Evolutionary conservation across 2,113 vertebrate species (phyloP), one percentile per base, ranked within the genome.

Genomic region (Eurystomus gularis): DNA sequence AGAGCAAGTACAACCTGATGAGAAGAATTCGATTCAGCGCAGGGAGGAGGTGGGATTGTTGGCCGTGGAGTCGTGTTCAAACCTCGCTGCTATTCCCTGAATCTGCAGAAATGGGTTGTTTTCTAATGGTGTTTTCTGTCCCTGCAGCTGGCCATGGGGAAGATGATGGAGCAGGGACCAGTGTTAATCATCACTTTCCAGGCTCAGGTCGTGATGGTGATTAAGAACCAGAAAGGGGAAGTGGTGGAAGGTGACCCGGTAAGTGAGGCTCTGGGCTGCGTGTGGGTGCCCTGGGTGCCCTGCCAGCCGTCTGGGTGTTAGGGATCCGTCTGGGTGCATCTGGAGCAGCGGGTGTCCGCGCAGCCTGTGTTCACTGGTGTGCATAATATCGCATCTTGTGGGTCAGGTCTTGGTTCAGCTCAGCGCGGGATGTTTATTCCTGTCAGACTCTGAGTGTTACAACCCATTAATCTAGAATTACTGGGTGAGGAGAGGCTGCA

Each of bases 141-240:
- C 29, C 81, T 82, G 35, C 97, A 99, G 99, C 92, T 99, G 95
- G 98, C 99, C 35, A 99, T 99, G 99, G 99, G 99, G 42, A 99
- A 99, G 98, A 99, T 99, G 98, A 99, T 99, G 99, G 99, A 99
- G 71, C 99, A 99, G 95, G 99, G 99, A 7, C 99, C 99, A 0
- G 99, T 99, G 33, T 95, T 99, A 68, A 99, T 99, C 55, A 98
- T 99, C 97, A 99, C 99, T 37, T 99, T 99, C 96, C 99, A 99
- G 95, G 99, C 99, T 66, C 99, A 99, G 97, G 80, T 99, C 7
- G 99, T 99, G 75, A 98, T 99, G 99, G 98, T 99, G 73, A 96
- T 99, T 82, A 98, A 98, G 92, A 98, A 99, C 97, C 91, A 98
- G 83, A 98, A 98, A 60, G 99, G 99, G 37, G 98, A 99, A 2